A percentile compares a stretch with the other conserved stretches of the same genome.
Evolutionary conservation across 2,888 invertebrate species (phyloP).

Genomic region (Dichetophora obliterata): DNA sequence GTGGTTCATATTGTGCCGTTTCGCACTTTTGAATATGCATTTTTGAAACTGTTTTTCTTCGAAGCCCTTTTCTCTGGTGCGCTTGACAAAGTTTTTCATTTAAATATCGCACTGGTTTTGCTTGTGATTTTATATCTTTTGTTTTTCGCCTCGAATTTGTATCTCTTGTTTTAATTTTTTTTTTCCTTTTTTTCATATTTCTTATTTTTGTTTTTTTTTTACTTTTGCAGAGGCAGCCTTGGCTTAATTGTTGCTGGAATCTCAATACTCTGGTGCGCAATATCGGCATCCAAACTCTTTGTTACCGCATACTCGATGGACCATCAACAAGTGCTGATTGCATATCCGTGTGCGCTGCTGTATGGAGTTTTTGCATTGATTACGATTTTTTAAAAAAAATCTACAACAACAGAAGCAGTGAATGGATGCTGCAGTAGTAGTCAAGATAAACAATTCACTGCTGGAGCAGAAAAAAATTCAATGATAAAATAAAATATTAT

Average conservation of each 20-base stretch:
- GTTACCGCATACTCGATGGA: constrained; percentile 82
- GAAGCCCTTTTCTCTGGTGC: constrained; percentile 5
- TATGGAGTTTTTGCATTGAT: constrained; percentile 84
- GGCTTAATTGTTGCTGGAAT: constrained; percentile 73
- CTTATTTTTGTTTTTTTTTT: constrained; percentile 45
- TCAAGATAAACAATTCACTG: background rate
- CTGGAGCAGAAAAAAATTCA: background rate
- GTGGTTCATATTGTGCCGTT: constrained; percentile 37
- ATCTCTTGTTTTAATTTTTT: background rate
- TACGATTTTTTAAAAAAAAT: constrained; percentile 76
- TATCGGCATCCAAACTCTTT: constrained; percentile 83
- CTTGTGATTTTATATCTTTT: background rate
- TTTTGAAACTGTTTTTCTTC: constrained; percentile 37
- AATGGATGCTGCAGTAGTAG: background rate
- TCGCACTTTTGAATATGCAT: constrained; percentile 28
- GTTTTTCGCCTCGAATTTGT: background rate
- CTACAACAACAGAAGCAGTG: constrained; percentile 20
- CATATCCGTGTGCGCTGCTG: constrained; percentile 83
- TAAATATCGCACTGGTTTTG: background rate
- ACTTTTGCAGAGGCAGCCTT: constrained; percentile 71
- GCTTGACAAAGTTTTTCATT: constrained; percentile 29
- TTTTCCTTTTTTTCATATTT: constrained; percentile 23
- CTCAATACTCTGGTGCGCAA: constrained; percentile 80
- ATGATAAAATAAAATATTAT: constrained; percentile 1
- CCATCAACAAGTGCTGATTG: constrained; percentile 78